Evolutionary conservation across 1,140 invertebrate genomes (phyloP).

Genomic region (Saccostrea glomerata): DNA sequence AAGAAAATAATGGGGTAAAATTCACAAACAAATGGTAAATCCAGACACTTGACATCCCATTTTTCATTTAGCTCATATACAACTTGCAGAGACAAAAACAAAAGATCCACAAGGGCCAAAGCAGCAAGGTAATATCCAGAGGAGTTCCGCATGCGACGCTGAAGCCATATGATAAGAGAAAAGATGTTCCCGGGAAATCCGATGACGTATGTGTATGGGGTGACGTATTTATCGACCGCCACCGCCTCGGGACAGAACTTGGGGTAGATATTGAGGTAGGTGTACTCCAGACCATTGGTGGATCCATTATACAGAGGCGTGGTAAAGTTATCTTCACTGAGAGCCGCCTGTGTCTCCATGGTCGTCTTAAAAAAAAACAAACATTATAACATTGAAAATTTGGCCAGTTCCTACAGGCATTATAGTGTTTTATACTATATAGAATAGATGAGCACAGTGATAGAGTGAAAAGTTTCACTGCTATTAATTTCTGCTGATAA

Average conservation of each 20-base stretch:
- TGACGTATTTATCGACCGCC: constrained; percentile 63
- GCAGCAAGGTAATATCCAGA: constrained; percentile 74
- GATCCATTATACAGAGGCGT: not conserved
- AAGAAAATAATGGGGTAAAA: constrained; percentile 71
- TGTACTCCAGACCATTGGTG: not conserved
- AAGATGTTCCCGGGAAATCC: constrained; percentile 74
- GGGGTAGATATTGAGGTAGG: not conserved
- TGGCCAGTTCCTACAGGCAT: not conserved
- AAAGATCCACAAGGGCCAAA: constrained; percentile 69
- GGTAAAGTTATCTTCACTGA: not conserved
- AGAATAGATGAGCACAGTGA: no score
- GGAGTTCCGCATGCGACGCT: constrained; percentile 69
- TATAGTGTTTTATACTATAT: not conserved
- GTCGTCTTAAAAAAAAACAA: not conserved
- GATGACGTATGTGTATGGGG: constrained; percentile 67
- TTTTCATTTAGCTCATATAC: constrained; percentile 72
- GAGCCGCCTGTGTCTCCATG: not conserved
- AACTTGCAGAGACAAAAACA: constrained; percentile 69
- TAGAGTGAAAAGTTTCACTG: no score
- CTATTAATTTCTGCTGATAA: not conserved
- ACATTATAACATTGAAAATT: not conserved
- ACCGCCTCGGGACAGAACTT: constrained; percentile 42
- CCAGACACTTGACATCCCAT: constrained; percentile 69
- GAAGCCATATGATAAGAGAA: constrained; percentile 72
- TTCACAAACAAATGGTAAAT: constrained; percentile 72